These are phyloP conservation scores for Hyperoodon ampullatus DNA, from an alignment of 2,113 vertebrate species.

Conservation along the genomic window DNA sequence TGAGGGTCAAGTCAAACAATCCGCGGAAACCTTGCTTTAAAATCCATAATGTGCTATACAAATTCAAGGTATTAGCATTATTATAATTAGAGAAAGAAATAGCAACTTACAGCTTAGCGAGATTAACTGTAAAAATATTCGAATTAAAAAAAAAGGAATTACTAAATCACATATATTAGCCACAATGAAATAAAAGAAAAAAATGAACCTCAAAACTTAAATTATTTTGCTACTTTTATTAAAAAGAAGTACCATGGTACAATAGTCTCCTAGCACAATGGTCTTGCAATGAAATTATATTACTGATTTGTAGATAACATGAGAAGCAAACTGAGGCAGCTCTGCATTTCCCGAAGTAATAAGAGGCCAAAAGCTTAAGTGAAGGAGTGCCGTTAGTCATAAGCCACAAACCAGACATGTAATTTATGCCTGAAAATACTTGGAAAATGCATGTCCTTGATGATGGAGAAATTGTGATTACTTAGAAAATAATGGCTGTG, in stretches of 20 bases:
- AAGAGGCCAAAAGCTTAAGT: conserved; percentile 67
- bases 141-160: conserved; percentile 66
- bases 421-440: conserved; percentile 80
- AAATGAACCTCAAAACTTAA: conserved; percentile 60
- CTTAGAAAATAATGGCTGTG: conserved; percentile 71
- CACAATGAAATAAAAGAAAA: conserved; percentile 63
- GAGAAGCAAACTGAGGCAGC: conserved; percentile 72
- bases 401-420: conserved; percentile 78
- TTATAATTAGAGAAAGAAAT: conserved; percentile 46
- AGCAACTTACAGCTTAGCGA: not conserved
- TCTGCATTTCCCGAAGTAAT: conserved; percentile 77
- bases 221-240: conserved; percentile 76
- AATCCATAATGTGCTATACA: not conserved
- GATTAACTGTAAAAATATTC: conserved; percentile 60
- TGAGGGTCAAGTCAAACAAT: not conserved
- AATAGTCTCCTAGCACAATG: conserved; percentile 65
- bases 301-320: conserved; percentile 64
- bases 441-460: conserved; percentile 79
- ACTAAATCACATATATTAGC: conserved; percentile 56
- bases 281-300: conserved; percentile 65
- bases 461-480: conserved; percentile 73
- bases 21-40: conserved; percentile 2
- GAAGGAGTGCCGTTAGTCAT: conserved; percentile 72
- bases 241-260: conserved; percentile 57
- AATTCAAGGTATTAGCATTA: conserved; percentile 1